Evolutionary conservation across 2,888 invertebrate species (phyloP).

Genomic region (Drosophila conformis): DNA sequence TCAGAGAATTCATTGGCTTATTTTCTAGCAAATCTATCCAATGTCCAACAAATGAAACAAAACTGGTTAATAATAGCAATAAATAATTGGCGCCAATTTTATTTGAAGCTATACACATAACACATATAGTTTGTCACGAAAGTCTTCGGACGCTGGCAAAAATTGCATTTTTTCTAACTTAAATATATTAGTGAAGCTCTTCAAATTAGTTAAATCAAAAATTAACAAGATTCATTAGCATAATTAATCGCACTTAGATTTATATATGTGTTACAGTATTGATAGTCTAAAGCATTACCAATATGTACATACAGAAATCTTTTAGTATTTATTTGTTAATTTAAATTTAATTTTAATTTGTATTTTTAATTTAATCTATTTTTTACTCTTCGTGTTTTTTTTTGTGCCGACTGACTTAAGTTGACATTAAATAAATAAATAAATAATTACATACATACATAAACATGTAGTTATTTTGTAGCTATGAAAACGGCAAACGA

Average conservation of each 20-base stretch:
- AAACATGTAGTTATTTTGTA: neutral
- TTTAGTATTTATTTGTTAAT: neutral
- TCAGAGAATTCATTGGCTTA: neutral
- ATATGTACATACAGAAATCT: too few relatives aligned
- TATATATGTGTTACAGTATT: neutral
- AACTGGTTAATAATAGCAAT: neutral
- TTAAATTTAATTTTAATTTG: neutral
- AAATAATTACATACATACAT: neutral
- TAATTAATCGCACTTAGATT: neutral
- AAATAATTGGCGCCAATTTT: neutral
- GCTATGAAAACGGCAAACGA: conserved; percentile 1
- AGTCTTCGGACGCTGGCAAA: neutral
- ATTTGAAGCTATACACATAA: neutral
- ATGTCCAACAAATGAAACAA: neutral
- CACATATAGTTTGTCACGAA: neutral
- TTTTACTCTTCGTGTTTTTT: neutral
- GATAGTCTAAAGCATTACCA: neutral
- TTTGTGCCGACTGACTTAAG: neutral
- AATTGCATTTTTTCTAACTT: neutral
- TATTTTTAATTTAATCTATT: neutral
- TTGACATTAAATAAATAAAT: neutral
- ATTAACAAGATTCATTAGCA: neutral
- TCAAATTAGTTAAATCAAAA: neutral
- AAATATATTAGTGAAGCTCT: neutral
- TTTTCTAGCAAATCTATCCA: neutral